These are phyloP conservation scores for Acanthurus leucopareius DNA, from an alignment of 2,797 vertebrate species.

Conservation along the genomic window DNA sequence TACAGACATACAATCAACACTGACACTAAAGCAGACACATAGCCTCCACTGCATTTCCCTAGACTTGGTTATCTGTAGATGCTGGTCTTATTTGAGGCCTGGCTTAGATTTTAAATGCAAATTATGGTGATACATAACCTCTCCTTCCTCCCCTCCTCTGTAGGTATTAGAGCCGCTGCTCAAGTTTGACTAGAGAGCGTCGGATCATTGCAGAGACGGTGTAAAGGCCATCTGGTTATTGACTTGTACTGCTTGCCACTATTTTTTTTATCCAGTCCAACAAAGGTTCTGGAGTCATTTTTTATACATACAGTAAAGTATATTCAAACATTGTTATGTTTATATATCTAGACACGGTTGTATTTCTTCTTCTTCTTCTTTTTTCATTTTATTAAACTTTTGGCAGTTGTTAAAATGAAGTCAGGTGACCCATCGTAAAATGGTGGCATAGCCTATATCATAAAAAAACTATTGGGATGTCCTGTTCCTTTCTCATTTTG, in stretches of 20 bases:
- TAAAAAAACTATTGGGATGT: constrained; percentile 47
- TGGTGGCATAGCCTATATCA: constrained; percentile 41
- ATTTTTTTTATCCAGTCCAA: constrained; percentile 72
- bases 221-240: constrained; percentile 53
- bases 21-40: too few species aligned
- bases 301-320: constrained; percentile 65
- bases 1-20: too few species aligned
- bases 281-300: constrained; percentile 45
- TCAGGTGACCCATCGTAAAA: constrained; percentile 54
- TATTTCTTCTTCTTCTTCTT: constrained; percentile 58
- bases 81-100: neutral
- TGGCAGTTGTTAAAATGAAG: constrained; percentile 69
- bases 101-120: neutral
- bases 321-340: constrained; percentile 81
- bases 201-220: constrained; percentile 28
- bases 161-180: constrained; percentile 69
- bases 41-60: neutral
- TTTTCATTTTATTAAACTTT: constrained; percentile 52
- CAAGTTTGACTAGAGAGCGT: constrained; percentile 53
- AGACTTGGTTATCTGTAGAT: neutral
- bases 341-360: constrained; percentile 72
- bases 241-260: constrained; percentile 75
- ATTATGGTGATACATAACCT: neutral
- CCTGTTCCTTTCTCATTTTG: constrained; percentile 41
- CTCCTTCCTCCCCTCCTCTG: neutral